These are phyloP conservation scores for Euphydryas editha DNA, from an alignment of 2,888 invertebrate species.

Conservation along the genomic window DNA sequence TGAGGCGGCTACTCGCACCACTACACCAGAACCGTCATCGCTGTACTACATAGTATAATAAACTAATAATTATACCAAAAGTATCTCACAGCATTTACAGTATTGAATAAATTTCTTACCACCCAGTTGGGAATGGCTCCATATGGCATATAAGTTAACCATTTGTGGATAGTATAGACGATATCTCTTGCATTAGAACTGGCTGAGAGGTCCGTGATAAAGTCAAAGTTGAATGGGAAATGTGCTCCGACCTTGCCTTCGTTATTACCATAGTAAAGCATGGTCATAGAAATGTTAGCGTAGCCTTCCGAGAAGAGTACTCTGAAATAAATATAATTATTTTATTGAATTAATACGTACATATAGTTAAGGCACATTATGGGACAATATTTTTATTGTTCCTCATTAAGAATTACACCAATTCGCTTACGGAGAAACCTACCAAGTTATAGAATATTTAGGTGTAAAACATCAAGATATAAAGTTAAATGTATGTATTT, in stretches of 20 bases:
- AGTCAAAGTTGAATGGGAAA: slow-evolving; percentile 87
- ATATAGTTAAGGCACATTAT: too few species aligned
- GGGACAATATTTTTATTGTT: too few species aligned
- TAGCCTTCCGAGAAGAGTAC: slow-evolving; percentile 86
- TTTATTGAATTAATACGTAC: neutral
- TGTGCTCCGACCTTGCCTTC: slow-evolving; percentile 75
- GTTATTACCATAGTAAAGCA: slow-evolving; percentile 85
- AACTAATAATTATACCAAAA: too few species aligned
- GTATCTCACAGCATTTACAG: too few species aligned
- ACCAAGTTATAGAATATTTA: too few species aligned
- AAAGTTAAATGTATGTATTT: too few species aligned
- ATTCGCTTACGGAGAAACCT: too few species aligned
- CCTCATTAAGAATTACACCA: too few species aligned
- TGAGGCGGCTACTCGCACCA: too few species aligned
- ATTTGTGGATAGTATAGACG: slow-evolving; percentile 78
- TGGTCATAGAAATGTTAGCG: slow-evolving; percentile 78
- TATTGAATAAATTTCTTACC: slow-evolving; percentile 62
- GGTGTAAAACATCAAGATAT: too few species aligned
- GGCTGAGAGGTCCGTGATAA: slow-evolving; percentile 77
- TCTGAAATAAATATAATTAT: slow-evolving; percentile 52
- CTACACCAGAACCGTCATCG: too few species aligned
- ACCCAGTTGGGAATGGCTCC: slow-evolving; percentile 86
- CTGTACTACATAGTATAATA: too few species aligned
- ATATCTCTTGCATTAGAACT: slow-evolving; percentile 75
- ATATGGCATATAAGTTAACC: slow-evolving; percentile 84